Conservation (phyloP, 2,888 invertebrate genomes). For the Thereva nobilitata region DNA sequence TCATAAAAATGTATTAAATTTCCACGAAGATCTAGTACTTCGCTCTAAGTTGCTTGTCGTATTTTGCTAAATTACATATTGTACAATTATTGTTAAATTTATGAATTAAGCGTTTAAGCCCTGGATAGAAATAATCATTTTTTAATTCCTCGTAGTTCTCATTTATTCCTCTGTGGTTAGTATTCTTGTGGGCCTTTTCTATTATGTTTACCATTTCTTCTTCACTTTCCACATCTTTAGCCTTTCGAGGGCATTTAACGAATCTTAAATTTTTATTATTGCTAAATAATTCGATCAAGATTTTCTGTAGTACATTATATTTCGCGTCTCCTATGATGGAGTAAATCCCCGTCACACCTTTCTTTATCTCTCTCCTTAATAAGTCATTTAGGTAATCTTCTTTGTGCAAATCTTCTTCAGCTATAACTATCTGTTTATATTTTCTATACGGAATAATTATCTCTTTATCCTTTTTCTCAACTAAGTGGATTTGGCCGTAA, state of each 20-base stretch:
- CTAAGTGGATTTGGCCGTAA: background rate
- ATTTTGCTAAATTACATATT: too few species aligned
- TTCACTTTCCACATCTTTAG: constrained; percentile 5
- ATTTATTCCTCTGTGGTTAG: background rate
- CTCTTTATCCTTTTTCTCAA: constrained; percentile 1
- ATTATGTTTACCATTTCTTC: background rate
- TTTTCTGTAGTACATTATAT: constrained; percentile 1
- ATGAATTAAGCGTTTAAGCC: too few species aligned
- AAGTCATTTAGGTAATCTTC: constrained; percentile 13
- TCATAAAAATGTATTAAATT: too few species aligned
- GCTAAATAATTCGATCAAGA: constrained; percentile 10
- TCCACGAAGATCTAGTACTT: too few species aligned
- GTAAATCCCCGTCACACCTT: background rate
- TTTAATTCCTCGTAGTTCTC: background rate
- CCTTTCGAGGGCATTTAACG: background rate
- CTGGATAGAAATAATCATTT: background rate
- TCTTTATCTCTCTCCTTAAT: constrained; percentile 6
- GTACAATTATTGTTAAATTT: too few species aligned
- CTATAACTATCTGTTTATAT: background rate
- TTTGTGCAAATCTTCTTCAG: background rate
- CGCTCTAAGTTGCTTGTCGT: too few species aligned
- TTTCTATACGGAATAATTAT: background rate
- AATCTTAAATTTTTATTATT: background rate
- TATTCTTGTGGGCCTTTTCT: constrained; percentile 2
- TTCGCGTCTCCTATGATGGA: background rate